Percentiles rank a stretch among this genome's conserved stretches.
Evolutionary conservation across 2,113 vertebrate species (phyloP).

Genomic region (Grus americana): DNA sequence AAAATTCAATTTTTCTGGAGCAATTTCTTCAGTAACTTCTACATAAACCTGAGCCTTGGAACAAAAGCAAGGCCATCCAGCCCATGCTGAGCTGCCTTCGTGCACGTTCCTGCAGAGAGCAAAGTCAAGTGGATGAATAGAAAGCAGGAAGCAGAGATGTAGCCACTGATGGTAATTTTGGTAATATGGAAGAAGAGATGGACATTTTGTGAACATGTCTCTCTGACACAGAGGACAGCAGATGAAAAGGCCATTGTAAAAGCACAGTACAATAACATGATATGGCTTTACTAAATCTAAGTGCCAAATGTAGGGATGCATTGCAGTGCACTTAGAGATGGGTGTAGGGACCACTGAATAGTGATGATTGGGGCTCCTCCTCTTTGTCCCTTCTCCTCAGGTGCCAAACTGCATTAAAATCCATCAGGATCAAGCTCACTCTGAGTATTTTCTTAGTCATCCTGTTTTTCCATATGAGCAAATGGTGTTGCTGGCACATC

Average conservation of each 20-base stretch:
- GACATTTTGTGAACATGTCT: accelerated
- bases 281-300: neutral
- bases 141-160: neutral
- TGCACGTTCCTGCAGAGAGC: neutral
- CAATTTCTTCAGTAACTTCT: neutral
- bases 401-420: neutral
- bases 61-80: neutral
- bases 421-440: neutral
- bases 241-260: neutral
- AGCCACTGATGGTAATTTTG: neutral
- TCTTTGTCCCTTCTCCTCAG: neutral
- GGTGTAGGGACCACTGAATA: too few species aligned
- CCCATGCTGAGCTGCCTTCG: neutral
- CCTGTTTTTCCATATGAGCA: neutral
- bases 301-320: neutral
- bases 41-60: neutral
- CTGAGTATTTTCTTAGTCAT: neutral
- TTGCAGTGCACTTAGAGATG: neutral
- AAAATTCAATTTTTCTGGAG: neutral
- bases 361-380: neutral
- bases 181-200: neutral
- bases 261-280: neutral
- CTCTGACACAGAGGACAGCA: neutral
- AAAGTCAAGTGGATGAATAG: neutral
- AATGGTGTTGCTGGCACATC: neutral